Evolutionary conservation across 2,888 invertebrate species (phyloP), one percentile per base, ranked within the genome.

Genomic region (Cerastis rubricosa): DNA sequence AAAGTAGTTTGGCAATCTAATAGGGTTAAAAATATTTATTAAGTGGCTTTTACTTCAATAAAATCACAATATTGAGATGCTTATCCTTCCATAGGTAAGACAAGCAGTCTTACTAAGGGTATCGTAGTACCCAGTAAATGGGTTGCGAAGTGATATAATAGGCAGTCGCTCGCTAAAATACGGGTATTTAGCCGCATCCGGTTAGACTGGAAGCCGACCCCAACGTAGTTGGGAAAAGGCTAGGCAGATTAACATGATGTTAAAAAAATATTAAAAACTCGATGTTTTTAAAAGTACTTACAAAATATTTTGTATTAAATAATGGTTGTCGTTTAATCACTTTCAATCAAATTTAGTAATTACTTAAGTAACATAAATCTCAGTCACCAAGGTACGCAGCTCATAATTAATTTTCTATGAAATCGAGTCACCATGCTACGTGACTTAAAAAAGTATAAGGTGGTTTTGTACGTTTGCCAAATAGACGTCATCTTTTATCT

Each of bases 1-100:
- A 17, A 22, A 72, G 14, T 70, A 45, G n/a, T 70, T 57, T 70
- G 14, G n/a, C 45, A 45, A 70, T 3, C 12, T 70, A 22, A 14
- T n/a, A 29, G 7, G 6, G 11, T 14, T n/a, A 70, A 57, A 14
- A 3, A 17, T 45, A 11, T 29, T 22, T 29, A 43, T 29, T 19
- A 45, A 45, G 2, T 49, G 14, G 0, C 4, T 14, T 25, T 25
- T 57, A 25, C 25, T 54, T 54, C 35, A 71, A 19, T 25, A 25
- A 19, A 25, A 49, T 40, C 14, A 14, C 2, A 40, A 19, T 40
- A 19, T 12, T n/a, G 17, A 65, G 19, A 25, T 25, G 9, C 40
- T 40, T 47, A 51, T n/a, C n/a, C n/a, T n/a, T n/a, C n/a, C n/a
- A n/a, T n/a, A n/a, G n/a, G n/a, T n/a, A n/a, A n/a, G 59, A 29